Evolutionary conservation across 2,888 invertebrate genomes (phyloP).

Genomic region (Trachelus tabidus): DNA sequence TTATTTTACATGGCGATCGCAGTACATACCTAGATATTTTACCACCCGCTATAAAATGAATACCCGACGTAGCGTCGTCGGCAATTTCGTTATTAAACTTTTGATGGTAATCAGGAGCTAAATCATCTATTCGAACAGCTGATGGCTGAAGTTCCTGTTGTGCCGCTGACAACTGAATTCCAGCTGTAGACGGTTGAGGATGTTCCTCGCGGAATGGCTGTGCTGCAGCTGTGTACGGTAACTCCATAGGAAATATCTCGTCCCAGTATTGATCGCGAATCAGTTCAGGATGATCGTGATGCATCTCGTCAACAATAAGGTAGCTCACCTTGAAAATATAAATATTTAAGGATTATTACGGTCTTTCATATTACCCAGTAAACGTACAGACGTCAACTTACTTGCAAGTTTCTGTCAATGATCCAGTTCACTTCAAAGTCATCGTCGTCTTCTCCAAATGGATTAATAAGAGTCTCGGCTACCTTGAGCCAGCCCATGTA

Average conservation of each 20-base stretch:
- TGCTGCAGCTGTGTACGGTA: conserved; percentile 85
- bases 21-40: conserved; percentile 50
- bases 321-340: conserved; percentile 57
- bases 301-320: conserved; percentile 68
- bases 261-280: conserved; percentile 68
- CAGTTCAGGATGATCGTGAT: conserved; percentile 65
- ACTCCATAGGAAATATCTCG: conserved; percentile 75
- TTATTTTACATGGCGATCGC: background rate
- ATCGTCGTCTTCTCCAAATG: conserved; percentile 60
- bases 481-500: conserved; percentile 70
- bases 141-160: conserved; percentile 76
- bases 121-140: conserved; percentile 79
- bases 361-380: background rate
- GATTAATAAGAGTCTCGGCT: conserved; percentile 68
- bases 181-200: conserved; percentile 88
- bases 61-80: conserved; percentile 79
- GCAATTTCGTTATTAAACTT: conserved; percentile 54
- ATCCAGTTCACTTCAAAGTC: conserved; percentile 66
- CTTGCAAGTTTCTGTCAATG: conserved; percentile 67
- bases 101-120: conserved; percentile 67
- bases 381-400: conserved; percentile 31
- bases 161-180: conserved; percentile 79
- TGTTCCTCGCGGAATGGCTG: conserved; percentile 84
- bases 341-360: background rate
- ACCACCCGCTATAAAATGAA: conserved; percentile 74